Percentiles rank a stretch among this genome's conserved stretches.
phyloP scores from a whole-genome alignment of 2,888 invertebrate species.

The Cephalotes varians region DNA sequence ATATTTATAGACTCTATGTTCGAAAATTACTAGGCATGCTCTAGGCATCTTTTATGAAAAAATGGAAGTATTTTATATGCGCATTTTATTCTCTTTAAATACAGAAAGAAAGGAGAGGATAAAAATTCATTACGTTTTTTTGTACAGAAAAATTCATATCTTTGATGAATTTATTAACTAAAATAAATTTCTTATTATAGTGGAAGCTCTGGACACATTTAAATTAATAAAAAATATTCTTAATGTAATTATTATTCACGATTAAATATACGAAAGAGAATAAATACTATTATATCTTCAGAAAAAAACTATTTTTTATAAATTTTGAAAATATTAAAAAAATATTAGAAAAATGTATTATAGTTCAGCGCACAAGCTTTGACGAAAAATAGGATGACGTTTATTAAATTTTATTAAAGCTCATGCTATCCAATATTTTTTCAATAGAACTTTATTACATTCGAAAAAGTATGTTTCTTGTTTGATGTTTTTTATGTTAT shows the following conservation, averaged over 20 bases:
- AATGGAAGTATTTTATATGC: slow-evolving; percentile 2
- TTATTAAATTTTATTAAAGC: slow-evolving; percentile 27
- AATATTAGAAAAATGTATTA: not conserved
- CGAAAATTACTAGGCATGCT: slow-evolving; percentile 64
- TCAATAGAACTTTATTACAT: slow-evolving; percentile 36
- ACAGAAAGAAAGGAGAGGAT: slow-evolving; percentile 34
- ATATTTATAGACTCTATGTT: slow-evolving; percentile 72
- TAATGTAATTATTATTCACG: slow-evolving; percentile 4
- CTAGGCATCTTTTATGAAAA: slow-evolving; percentile 52
- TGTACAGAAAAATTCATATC: slow-evolving; percentile 31
- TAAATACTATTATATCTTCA: not conserved
- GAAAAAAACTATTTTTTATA: not conserved
- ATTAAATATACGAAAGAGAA: not conserved
- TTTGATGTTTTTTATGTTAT: not conserved
- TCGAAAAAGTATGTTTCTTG: not conserved
- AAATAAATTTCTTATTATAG: not conserved
- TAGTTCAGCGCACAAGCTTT: not conserved
- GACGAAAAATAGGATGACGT: not conserved
- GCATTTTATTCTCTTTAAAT: slow-evolving; percentile 63
- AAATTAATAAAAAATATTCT: not conserved
- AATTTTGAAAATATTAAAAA: not conserved
- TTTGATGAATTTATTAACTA: not conserved
- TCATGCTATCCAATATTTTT: not conserved
- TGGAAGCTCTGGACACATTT: not conserved
- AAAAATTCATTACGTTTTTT: not conserved